A percentile compares a stretch with the other conserved stretches of the same genome.
Conservation (phyloP, 1,140 invertebrate species). For the Cydia amplana region DNA sequence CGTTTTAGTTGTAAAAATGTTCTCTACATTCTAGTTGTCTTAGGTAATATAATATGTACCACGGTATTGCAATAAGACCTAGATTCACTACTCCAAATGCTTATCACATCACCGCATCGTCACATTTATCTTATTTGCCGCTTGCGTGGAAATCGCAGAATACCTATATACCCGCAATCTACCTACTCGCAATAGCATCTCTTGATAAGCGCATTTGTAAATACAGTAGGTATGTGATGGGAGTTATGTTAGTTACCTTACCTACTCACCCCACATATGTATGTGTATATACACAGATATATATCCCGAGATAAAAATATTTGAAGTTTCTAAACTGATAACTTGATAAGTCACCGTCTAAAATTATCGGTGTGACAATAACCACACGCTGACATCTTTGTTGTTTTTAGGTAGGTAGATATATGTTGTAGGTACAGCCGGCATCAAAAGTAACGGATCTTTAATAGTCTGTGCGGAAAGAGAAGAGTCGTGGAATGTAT, state of each 20-base stretch:
- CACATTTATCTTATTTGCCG: background rate
- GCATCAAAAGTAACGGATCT: too few species aligned
- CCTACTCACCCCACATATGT: too few species aligned
- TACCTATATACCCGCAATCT: constrained; percentile 12
- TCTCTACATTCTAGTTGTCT: background rate
- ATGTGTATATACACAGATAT: too few species aligned
- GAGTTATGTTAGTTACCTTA: background rate
- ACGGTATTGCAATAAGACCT: background rate
- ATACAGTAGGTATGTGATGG: background rate
- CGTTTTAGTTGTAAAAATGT: too few species aligned
- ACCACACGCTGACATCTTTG: background rate
- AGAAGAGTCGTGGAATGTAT: too few species aligned
- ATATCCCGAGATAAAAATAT: background rate
- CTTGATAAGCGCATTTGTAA: background rate
- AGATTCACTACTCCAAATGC: background rate
- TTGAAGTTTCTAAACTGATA: background rate
- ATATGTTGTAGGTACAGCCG: too few species aligned
- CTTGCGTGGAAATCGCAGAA: constrained; percentile 2
- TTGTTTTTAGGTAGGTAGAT: background rate
- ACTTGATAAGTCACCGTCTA: background rate
- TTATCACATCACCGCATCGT: background rate
- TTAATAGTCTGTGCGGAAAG: too few species aligned
- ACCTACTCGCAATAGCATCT: background rate
- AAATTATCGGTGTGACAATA: background rate
- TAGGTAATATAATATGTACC: too few species aligned